Percentiles rank a stretch among this genome's conserved stretches.
Conservation (phyloP, 1,140 invertebrate species). For the Tachypleus tridentatus region DNA sequence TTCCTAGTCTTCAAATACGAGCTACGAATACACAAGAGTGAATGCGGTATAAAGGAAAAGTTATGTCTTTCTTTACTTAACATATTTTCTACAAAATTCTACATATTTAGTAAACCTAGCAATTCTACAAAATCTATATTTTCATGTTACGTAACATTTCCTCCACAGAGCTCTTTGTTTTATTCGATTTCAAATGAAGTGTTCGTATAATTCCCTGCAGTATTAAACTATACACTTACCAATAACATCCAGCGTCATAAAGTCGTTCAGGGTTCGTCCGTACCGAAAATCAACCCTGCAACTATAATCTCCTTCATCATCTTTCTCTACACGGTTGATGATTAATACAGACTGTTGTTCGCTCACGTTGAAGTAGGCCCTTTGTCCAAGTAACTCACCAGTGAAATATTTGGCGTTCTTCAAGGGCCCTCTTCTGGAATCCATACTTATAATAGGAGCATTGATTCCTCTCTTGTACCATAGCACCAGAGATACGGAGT, state of each 20-base stretch:
- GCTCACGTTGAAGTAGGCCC: conserved; percentile 17
- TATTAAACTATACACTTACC: conserved; percentile 29
- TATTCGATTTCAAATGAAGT: too few species aligned
- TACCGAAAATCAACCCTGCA: conserved; percentile 14
- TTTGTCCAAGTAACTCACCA: neutral
- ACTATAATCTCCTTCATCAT: conserved; percentile 30
- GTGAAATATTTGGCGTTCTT: conserved; percentile 1
- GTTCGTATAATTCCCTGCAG: too few species aligned
- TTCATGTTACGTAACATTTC: too few species aligned
- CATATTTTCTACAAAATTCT: too few species aligned
- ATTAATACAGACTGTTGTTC: conserved; percentile 45
- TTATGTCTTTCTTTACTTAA: too few species aligned
- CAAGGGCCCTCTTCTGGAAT: neutral
- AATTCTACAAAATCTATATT: too few species aligned
- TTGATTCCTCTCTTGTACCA: conserved; percentile 58
- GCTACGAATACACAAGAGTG: too few species aligned
- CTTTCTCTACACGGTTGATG: conserved; percentile 15
- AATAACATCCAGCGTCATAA: conserved; percentile 12
- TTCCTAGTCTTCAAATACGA: too few species aligned
- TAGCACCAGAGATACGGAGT: conserved; percentile 62
- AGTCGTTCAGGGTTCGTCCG: conserved; percentile 9
- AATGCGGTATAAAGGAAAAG: too few species aligned
- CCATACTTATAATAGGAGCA: conserved; percentile 10
- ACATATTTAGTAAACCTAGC: too few species aligned
- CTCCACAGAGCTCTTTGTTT: too few species aligned